These are phyloP conservation scores for Brachynemurus nebulosus DNA, from an alignment of 2,888 invertebrate genomes.

Conservation along the genomic window DNA sequence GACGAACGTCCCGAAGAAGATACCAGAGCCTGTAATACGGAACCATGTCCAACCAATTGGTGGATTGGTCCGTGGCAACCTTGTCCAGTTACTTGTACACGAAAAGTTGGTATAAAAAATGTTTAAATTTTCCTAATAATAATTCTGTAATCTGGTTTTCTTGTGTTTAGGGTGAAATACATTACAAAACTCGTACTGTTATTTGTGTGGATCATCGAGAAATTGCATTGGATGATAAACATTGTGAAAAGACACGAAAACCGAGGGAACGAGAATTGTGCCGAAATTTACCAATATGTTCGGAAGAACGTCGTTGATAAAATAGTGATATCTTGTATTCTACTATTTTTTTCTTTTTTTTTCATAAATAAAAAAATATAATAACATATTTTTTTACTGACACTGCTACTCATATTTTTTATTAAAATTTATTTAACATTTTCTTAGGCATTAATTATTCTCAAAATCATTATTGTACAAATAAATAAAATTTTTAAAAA, in stretches of 20 bases:
- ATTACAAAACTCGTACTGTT: slow-evolving; percentile 48
- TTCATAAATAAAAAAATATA: no score
- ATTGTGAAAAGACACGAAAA: slow-evolving; percentile 49
- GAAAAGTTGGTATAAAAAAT: slow-evolving; percentile 28
- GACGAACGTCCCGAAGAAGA: slow-evolving; percentile 41
- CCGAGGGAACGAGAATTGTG: slow-evolving; percentile 58
- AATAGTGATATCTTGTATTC: no score
- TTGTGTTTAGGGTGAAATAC: slow-evolving; percentile 34
- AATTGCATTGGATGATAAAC: slow-evolving; percentile 59
- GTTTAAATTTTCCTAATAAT: neutral
- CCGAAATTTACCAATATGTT: slow-evolving; percentile 35
- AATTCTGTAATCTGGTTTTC: neutral
- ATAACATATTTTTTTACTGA: no score
- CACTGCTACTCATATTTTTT: no score
- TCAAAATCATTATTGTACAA: no score
- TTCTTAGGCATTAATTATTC: no score
- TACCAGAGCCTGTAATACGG: slow-evolving; percentile 49
- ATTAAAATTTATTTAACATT: no score
- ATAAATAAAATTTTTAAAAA: no score
- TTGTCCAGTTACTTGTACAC: slow-evolving; percentile 56
- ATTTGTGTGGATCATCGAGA: slow-evolving; percentile 66
- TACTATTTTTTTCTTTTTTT: no score
- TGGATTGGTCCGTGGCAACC: slow-evolving; percentile 79
- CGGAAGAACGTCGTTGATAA: slow-evolving; percentile 20
- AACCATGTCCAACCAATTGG: slow-evolving; percentile 63